Conservation (phyloP, 2,888 invertebrate species). For the Euclidia mi region DNA sequence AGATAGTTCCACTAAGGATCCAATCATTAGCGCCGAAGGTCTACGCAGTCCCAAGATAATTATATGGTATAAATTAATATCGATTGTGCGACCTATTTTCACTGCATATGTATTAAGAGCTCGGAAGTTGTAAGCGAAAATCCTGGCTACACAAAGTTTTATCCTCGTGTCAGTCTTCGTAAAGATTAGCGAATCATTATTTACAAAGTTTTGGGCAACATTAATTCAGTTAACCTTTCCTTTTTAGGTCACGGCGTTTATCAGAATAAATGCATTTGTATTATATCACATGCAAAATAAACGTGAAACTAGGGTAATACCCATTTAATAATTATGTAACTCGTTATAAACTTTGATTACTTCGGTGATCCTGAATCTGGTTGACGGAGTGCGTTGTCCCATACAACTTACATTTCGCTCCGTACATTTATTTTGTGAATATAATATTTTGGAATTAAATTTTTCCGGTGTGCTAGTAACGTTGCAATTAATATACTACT, state of each 20-base stretch:
- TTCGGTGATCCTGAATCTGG: slow-evolving; percentile 59
- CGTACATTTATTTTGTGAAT: slow-evolving; percentile 18
- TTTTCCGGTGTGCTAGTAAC: neutral
- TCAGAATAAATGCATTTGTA: slow-evolving; percentile 62
- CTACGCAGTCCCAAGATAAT: slow-evolving; percentile 46
- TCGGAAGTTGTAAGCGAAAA: slow-evolving; percentile 28
- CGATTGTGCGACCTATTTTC: slow-evolving; percentile 39
- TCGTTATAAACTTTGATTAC: slow-evolving; percentile 72
- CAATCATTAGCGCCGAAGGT: slow-evolving; percentile 45
- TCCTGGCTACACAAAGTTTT: slow-evolving; percentile 53
- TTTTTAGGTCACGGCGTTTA: slow-evolving; percentile 57
- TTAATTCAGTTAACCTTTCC: slow-evolving; percentile 72
- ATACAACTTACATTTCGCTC: slow-evolving; percentile 37
- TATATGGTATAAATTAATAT: slow-evolving; percentile 41
- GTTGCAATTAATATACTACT: neutral
- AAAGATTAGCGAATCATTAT: slow-evolving; percentile 78
- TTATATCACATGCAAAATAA: slow-evolving; percentile 39
- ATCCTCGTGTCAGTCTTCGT: slow-evolving; percentile 68
- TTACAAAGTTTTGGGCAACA: slow-evolving; percentile 74
- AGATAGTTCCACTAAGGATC: slow-evolving; percentile 45
- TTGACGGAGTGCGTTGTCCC: slow-evolving; percentile 55
- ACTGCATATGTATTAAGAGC: slow-evolving; percentile 25
- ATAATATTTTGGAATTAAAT: slow-evolving; percentile 21
- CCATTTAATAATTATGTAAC: slow-evolving; percentile 62
- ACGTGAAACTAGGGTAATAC: slow-evolving; percentile 32